A percentile compares a stretch with the other conserved stretches of the same genome.
phyloP scores from a whole-genome alignment of 2,888 invertebrate genomes.

The Sphinx pinastri region DNA sequence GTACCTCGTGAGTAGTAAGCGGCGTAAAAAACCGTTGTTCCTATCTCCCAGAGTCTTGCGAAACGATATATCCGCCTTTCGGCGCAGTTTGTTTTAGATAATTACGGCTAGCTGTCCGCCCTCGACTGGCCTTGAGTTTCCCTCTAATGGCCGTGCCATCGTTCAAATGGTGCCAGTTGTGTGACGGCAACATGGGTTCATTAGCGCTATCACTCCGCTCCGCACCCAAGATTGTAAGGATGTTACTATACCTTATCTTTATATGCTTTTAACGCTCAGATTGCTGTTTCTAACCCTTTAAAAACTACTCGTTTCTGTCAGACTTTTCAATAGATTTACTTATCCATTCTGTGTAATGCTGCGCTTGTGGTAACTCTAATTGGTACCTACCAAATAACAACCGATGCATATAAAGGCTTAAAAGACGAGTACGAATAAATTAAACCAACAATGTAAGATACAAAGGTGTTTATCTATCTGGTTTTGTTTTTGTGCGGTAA shows the following conservation, averaged over 20 bases:
- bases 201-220: slow-evolving; percentile 74
- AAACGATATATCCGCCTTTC: slow-evolving; percentile 55
- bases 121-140: slow-evolving; percentile 66
- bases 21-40: slow-evolving; percentile 25
- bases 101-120: slow-evolving; percentile 72
- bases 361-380: slow-evolving; percentile 10
- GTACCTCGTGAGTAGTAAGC: slow-evolving; percentile 14
- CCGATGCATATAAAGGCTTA: slow-evolving; percentile 19
- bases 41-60: slow-evolving; percentile 27
- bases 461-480: slow-evolving; percentile 17
- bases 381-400: slow-evolving; percentile 21
- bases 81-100: slow-evolving; percentile 66
- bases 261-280: slow-evolving; percentile 75
- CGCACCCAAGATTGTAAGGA: slow-evolving; percentile 62
- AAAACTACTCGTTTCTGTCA: slow-evolving; percentile 41
- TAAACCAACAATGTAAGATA: slow-evolving; percentile 24
- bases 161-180: slow-evolving; percentile 71
- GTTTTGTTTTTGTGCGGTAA: slow-evolving; percentile 12
- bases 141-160: slow-evolving; percentile 68
- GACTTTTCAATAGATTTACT: slow-evolving; percentile 55
- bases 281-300: slow-evolving; percentile 60
- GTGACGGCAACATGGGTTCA: slow-evolving; percentile 79
- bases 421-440: slow-evolving; percentile 17
- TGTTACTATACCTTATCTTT: slow-evolving; percentile 68
- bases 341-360: slow-evolving; percentile 44